phyloP scores from a whole-genome alignment of 2,113 vertebrate species.

The Xiphophorus couchianus region DNA sequence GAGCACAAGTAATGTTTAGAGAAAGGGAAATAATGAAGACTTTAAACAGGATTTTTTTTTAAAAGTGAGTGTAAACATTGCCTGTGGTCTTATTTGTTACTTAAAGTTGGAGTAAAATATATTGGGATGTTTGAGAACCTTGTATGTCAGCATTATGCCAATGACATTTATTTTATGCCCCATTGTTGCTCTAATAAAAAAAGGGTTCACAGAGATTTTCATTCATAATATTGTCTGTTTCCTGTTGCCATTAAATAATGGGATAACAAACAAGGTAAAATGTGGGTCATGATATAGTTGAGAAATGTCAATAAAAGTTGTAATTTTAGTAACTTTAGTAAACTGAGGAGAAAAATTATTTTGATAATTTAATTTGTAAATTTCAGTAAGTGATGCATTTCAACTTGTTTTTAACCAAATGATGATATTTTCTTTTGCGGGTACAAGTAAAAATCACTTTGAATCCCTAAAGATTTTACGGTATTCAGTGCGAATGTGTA shows the following conservation, averaged over 20 bases:
- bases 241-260: too few relatives aligned
- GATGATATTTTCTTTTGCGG: not conserved
- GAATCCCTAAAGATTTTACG: not conserved
- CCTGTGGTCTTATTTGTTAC: not conserved
- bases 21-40: too few relatives aligned
- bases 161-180: too few relatives aligned
- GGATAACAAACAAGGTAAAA: not conserved
- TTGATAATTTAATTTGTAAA: not conserved
- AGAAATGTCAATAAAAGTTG: too few relatives aligned
- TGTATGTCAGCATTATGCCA: too few relatives aligned
- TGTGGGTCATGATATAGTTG: too few relatives aligned
- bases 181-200: too few relatives aligned
- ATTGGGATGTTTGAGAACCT: not conserved
- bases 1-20: too few relatives aligned
- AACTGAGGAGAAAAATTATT: not conserved
- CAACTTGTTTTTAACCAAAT: not conserved
- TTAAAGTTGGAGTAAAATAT: not conserved
- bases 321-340: too few relatives aligned
- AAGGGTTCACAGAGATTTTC: not conserved
- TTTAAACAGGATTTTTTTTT: too few relatives aligned
- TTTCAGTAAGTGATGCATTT: not conserved
- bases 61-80: not conserved
- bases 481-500: constrained; percentile 14
- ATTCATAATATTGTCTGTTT: not conserved
- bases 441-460: not conserved